These are phyloP conservation scores for Myripristis murdjan DNA, from an alignment of 2,797 vertebrate species.

Conservation along the genomic window DNA sequence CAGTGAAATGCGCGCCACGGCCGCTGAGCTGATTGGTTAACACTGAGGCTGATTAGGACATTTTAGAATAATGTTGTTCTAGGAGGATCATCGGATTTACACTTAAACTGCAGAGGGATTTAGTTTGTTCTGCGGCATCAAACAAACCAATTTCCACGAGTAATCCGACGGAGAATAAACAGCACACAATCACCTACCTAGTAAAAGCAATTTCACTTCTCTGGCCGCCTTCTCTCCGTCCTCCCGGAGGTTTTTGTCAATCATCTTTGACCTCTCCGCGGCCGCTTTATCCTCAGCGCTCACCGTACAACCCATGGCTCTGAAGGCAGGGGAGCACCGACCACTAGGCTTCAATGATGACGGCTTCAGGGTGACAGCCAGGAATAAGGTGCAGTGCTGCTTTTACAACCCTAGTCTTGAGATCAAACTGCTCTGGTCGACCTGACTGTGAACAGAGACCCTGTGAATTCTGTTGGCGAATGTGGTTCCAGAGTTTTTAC, in stretches of 20 bases:
- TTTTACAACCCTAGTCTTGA: conserved; percentile 8
- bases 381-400: conserved; percentile 32
- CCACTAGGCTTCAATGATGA: conserved; percentile 32
- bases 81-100: too few species aligned
- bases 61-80: too few species aligned
- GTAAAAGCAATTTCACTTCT: conserved; percentile 95
- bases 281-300: conserved; percentile 98
- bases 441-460: not conserved
- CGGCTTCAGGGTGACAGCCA: conserved; percentile 19
- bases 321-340: conserved; percentile 65
- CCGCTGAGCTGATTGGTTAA: too few species aligned
- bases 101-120: too few species aligned
- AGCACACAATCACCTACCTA: conserved; percentile 85
- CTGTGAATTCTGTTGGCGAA: too few species aligned
- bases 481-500: conserved; percentile 15
- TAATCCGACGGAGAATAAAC: not conserved
- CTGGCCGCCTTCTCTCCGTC: conserved; percentile 97
- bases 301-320: conserved; percentile 96
- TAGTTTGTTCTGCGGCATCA: too few species aligned
- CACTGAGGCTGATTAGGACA: too few species aligned
- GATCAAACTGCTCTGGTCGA: not conserved
- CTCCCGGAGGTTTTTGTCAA: conserved; percentile 97
- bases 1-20: not conserved
- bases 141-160: too few species aligned
- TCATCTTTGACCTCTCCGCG: conserved; percentile 97